Evolutionary conservation across 2,113 vertebrate genomes (phyloP).

Genomic region (Nanorana parkeri): DNA sequence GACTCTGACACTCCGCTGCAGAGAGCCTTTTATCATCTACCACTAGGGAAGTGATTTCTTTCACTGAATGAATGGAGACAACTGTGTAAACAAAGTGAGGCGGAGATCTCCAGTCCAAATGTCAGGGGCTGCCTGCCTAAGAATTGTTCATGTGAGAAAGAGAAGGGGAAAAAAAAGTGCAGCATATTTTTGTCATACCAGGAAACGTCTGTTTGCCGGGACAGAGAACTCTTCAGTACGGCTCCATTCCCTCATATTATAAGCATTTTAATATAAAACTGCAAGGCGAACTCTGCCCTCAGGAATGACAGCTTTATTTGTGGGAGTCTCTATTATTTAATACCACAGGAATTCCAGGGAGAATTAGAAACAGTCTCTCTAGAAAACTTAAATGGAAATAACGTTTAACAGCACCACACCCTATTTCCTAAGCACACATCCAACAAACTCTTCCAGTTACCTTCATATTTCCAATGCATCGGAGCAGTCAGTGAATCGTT

Average conservation of each 20-base stretch:
- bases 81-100: constrained; percentile 71
- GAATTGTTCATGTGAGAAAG: constrained; percentile 33
- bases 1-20: constrained; percentile 63
- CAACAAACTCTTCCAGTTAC: not conserved
- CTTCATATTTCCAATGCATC: not conserved
- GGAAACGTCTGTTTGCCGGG: constrained; percentile 13
- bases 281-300: not conserved
- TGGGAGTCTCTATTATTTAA: constrained; percentile 18
- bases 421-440: not conserved
- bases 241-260: constrained; percentile 8
- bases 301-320: constrained; percentile 15
- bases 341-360: constrained; percentile 20
- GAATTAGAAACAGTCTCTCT: constrained; percentile 27
- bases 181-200: constrained; percentile 23
- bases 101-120: constrained; percentile 55
- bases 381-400: constrained; percentile 16
- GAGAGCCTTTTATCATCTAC: constrained; percentile 66
- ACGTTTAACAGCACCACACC: not conserved
- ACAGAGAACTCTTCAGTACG: not conserved
- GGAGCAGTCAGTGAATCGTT: no score
- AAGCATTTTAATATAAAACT: constrained; percentile 30
- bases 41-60: constrained; percentile 65
- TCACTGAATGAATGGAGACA: constrained; percentile 72
- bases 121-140: constrained; percentile 46
- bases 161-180: constrained; percentile 9